A percentile compares a stretch with the other conserved stretches of the same genome.
These are phyloP conservation scores for Bursaphelenchus okinawaensis DNA, from an alignment of 2,888 invertebrate species.

Conservation along the genomic window DNA sequence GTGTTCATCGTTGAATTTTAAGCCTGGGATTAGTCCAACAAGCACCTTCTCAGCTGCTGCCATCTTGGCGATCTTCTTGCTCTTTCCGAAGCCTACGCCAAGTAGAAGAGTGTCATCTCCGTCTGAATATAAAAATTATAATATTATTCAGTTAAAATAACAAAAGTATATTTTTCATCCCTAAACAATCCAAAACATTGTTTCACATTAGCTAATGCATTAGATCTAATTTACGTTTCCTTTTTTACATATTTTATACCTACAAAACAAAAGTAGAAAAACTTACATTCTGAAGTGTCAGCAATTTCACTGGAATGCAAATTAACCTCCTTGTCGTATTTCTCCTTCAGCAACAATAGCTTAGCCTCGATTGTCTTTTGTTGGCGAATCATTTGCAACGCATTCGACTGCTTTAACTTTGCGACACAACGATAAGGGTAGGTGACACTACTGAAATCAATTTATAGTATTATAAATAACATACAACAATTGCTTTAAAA, in stretches of 20 bases:
- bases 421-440: constrained; percentile 37
- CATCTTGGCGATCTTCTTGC: constrained; percentile 90
- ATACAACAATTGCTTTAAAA: no score
- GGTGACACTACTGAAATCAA: constrained; percentile 26
- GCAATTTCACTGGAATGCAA: background rate
- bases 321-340: constrained; percentile 2
- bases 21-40: constrained; percentile 36
- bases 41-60: constrained; percentile 67
- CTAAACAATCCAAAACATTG: no score
- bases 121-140: background rate
- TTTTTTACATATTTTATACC: no score
- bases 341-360: constrained; percentile 26
- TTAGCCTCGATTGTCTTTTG: constrained; percentile 28
- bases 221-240: no score
- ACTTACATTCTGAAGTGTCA: background rate
- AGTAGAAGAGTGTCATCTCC: constrained; percentile 69
- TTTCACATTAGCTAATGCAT: no score
- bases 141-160: background rate
- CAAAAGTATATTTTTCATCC: background rate
- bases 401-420: constrained; percentile 17
- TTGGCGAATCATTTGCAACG: constrained; percentile 12
- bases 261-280: constrained; percentile 1
- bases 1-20: background rate
- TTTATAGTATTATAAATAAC: background rate
- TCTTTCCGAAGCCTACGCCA: constrained; percentile 85